Evolutionary conservation across 2,888 invertebrate species (phyloP).

Genomic region (Sminthurides aquaticus): DNA sequence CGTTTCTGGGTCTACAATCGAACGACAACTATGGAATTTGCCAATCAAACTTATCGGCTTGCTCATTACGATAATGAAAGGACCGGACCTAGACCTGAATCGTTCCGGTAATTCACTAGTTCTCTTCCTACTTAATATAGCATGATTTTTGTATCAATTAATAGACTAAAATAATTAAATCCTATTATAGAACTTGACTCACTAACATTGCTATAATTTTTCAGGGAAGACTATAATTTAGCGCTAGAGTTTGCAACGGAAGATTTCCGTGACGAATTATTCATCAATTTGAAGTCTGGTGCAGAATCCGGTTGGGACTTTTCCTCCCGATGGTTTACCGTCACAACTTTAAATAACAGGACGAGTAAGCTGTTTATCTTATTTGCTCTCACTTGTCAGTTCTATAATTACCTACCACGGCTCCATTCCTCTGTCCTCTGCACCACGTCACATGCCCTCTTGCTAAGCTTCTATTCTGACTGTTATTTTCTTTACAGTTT

Average conservation of each 20-base stretch:
- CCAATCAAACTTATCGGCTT: constrained; percentile 56
- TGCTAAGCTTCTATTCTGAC: background rate
- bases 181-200: too few species aligned
- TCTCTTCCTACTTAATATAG: too few species aligned
- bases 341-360: background rate
- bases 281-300: constrained; percentile 76
- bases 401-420: too few species aligned
- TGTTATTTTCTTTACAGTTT: background rate
- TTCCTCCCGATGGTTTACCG: constrained; percentile 75
- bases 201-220: constrained; percentile 12
- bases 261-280: constrained; percentile 55
- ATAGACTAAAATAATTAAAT: too few species aligned
- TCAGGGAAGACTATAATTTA: constrained; percentile 46
- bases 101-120: constrained; percentile 55
- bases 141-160: too few species aligned
- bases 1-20: constrained; percentile 67
- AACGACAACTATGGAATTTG: constrained; percentile 42
- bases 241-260: constrained; percentile 46
- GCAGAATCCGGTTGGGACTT: constrained; percentile 97
- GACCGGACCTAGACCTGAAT: constrained; percentile 79
- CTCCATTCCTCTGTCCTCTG: too few species aligned
- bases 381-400: too few species aligned
- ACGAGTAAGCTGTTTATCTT: too few species aligned
- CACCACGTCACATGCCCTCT: too few species aligned
- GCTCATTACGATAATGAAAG: constrained; percentile 67